Base-by-base conservation (phyloP, 2,888 invertebrate species). In the Caenorhabditis imperialis region DNA sequence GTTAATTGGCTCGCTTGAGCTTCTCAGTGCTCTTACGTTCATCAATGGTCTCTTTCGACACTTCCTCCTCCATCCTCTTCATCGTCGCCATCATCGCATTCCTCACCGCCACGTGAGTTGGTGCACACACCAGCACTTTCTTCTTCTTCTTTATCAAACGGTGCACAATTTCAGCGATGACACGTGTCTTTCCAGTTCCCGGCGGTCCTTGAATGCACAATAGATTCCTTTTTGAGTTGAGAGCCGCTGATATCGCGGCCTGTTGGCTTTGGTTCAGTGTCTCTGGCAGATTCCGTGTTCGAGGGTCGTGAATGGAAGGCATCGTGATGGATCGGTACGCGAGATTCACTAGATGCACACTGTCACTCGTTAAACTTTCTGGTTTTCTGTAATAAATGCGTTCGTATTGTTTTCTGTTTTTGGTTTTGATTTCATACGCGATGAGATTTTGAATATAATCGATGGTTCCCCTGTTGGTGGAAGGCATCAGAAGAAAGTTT, bases 161-260 rank as follows among this genome's bases (percentile, higher is more conserved):
- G 7, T 57, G 38, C 20, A 80, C 71, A 6, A 79, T 72, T 67
- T 82, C 81, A 10, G 77, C 77, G 20, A 80, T 75, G 1, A 82
- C 82, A 18, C 60, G 71, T 1, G 82, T 82, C 62, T 82, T 82
- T 53, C 82, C 82, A 2, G 82, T 82, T 20, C 82, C 82, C 0
- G 82, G 82, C 22, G 82, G 82, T 14, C 82, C 82, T 75, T 81
- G 47, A 35, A 80, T 72, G 37, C 80, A 80, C n/a, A 80, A 42
- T 30, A 80, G 57, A 22, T 74, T 77, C 14, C 80, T 44, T 51
- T 76, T 33, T 1, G 69, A 40, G 40, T 80, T 78, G 23, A 80
- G n/a, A 22, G 77, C 75, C 7, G 77, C 75, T 8, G 75, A 75
- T 8, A 80, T 69, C 4, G 80, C 80, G 6, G 65, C 45, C 25